Percentiles rank a stretch among this genome's conserved stretches.
Conservation (phyloP, 64 coral and sea anemone genomes). For the Stichodactyla mertensii region DNA sequence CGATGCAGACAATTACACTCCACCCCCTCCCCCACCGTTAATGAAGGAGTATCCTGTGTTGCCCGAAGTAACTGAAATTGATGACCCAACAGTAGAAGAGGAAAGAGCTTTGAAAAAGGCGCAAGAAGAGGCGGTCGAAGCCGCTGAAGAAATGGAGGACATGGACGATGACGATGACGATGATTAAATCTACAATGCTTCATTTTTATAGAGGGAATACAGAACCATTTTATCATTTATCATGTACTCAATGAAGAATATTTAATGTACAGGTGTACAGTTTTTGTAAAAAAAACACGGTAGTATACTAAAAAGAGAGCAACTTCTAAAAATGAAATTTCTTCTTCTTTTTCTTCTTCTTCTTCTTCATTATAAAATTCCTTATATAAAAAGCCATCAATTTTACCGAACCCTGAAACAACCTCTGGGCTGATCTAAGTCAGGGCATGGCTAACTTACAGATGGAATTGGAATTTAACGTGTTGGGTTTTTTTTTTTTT, state of each 20-base stretch:
- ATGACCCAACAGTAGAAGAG: slow-evolving; percentile 97
- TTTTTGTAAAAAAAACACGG: slow-evolving; percentile 6
- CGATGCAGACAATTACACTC: slow-evolving; percentile 91
- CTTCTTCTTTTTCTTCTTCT: background rate
- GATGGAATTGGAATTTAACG: too few relatives aligned
- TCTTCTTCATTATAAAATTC: too few relatives aligned
- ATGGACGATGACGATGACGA: slow-evolving; percentile 97
- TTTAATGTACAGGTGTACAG: slow-evolving; percentile 14
- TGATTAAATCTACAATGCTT: slow-evolving; percentile 51
- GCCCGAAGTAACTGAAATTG: slow-evolving; percentile 88
- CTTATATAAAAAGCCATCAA: too few relatives aligned
- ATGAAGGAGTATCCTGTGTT: slow-evolving; percentile 85
- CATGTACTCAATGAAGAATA: background rate
- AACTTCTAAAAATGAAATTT: background rate
- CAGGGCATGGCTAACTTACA: too few relatives aligned
- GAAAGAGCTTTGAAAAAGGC: slow-evolving; percentile 87
- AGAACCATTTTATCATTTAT: slow-evolving; percentile 5
- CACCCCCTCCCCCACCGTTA: slow-evolving; percentile 75
- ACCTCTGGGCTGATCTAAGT: too few relatives aligned
- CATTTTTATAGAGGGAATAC: background rate
- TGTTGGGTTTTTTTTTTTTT: too few relatives aligned
- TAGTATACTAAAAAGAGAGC: background rate
- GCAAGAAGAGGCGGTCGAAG: slow-evolving; percentile 89
- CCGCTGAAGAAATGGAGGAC: slow-evolving; percentile 87
- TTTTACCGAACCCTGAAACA: too few relatives aligned